Base-by-base conservation (phyloP, 2,113 vertebrate genomes). In the Orthonyx spaldingii region DNA sequence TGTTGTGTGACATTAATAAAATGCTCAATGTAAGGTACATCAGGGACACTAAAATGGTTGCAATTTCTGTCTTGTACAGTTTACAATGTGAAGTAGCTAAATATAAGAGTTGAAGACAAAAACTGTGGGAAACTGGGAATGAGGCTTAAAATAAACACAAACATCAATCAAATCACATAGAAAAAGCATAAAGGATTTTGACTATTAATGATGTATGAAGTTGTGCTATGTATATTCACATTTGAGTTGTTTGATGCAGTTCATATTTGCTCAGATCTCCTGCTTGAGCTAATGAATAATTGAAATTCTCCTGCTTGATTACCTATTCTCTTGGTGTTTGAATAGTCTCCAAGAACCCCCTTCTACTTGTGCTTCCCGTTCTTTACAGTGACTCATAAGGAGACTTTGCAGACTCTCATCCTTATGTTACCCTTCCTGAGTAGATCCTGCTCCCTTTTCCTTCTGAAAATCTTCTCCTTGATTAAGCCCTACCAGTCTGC, bases 61-160 rank as follows among this genome's bases (percentile, higher is more conserved):
- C 71, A 39, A 20, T 59, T 90, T 79, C 37, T 91, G 15, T 59
- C 55, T 76, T 95, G 24, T 44, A 24, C 27, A 33, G 42, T 81
- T 93, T 84, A 63, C 47, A 52, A 1, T 61, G n/a, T 66, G 59
- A 80, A 63, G 46, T 55, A 90, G 35, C 33, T 95, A 83, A 88
- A 53, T 52, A 65, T 39, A 93, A 78, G 44, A 56, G 44, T 68
- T 59, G 33, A 90, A 84, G 28, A 90, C 50, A 75, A 82, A 88
- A 93, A n/a, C 52, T n/a, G 27, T 77, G 56, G 90, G 37, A 91
- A 85, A 55, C 55, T 53, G 47, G 42, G 59, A 66, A 53, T 32
- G 16, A 84, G 6, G 20, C 68, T 86, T 93, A 86, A 96, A 96
- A 88, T 85, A 90, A 95, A 71, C n/a, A 74, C 44, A 82, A 71